A percentile compares a stretch with the other conserved stretches of the same genome.
Evolutionary conservation across 2,888 invertebrate genomes (phyloP).

Genomic region (Acanthococcus lagerstroemiae): DNA sequence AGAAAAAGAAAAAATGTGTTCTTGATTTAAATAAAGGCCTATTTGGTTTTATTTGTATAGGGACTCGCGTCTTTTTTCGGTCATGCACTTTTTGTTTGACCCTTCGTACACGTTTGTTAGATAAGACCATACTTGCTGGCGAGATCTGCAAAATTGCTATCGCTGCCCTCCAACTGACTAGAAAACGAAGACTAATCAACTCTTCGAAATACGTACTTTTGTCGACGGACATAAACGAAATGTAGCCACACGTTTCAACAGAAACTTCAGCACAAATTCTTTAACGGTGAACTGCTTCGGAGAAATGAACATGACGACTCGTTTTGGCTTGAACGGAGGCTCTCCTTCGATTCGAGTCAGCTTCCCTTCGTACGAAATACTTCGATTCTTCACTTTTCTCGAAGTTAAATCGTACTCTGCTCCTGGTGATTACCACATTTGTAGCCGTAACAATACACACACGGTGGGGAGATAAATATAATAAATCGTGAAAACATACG

Average conservation of each 20-base stretch:
- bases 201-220: constrained; percentile 59
- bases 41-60: too few relatives aligned
- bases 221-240: constrained; percentile 90
- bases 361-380: constrained; percentile 77
- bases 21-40: too few relatives aligned
- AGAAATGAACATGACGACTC: constrained; percentile 80
- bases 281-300: constrained; percentile 86
- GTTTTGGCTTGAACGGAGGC: constrained; percentile 62
- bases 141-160: too few relatives aligned
- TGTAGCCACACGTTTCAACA: constrained; percentile 81
- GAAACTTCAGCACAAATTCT: constrained; percentile 85
- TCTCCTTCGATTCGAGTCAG: constrained; percentile 55
- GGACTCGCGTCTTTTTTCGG: too few relatives aligned
- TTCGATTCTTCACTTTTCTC: constrained; percentile 77
- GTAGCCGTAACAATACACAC: background rate
- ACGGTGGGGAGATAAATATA: background rate
- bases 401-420: constrained; percentile 73
- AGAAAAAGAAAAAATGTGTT: too few relatives aligned
- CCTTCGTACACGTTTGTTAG: too few relatives aligned
- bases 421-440: constrained; percentile 44
- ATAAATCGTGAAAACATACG: constrained; percentile 51
- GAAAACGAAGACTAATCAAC: too few relatives aligned
- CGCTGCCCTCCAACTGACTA: too few relatives aligned
- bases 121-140: too few relatives aligned
- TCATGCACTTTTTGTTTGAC: too few relatives aligned